Evolutionary conservation across 2,888 invertebrate species (phyloP).

Genomic region (Megaustenia siamemsis): DNA sequence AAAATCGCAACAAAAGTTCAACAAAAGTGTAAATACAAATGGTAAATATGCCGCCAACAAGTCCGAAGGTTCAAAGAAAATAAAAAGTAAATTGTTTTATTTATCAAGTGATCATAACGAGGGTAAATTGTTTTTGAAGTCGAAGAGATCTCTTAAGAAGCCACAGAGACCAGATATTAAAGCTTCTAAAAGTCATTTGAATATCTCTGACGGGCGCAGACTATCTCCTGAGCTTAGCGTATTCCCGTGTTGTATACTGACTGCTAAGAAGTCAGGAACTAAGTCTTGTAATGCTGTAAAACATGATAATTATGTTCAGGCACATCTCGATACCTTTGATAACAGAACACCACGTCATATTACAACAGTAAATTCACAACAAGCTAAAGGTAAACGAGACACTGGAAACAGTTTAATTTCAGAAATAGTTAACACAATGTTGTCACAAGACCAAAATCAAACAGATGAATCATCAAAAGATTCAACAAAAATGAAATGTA

Average conservation of each 20-base stretch:
- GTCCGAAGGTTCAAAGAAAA: not conserved
- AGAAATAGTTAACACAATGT: too few species aligned
- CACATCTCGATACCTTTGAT: too few species aligned
- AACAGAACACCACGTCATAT: too few species aligned
- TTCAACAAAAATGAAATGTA: too few species aligned
- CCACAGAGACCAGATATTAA: not conserved
- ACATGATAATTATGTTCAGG: not conserved
- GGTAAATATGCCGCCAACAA: not conserved
- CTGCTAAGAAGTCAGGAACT: too few species aligned
- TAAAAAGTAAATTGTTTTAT: not conserved
- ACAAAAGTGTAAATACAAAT: not conserved
- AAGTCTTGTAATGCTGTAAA: too few species aligned
- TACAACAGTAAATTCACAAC: too few species aligned
- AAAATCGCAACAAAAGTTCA: not conserved
- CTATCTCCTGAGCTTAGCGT: not conserved
- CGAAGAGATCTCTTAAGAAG: not conserved
- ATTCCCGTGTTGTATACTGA: too few species aligned
- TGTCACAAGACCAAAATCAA: too few species aligned
- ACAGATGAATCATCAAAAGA: not conserved
- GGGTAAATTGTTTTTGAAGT: not conserved
- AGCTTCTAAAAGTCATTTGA: not conserved
- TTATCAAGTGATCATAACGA: not conserved
- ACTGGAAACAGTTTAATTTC: too few species aligned
- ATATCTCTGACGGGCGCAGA: not conserved
- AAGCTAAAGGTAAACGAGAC: too few species aligned